These are phyloP conservation scores for Heterochromis multidens DNA, from an alignment of 2,113 vertebrate species.

Conservation along the genomic window DNA sequence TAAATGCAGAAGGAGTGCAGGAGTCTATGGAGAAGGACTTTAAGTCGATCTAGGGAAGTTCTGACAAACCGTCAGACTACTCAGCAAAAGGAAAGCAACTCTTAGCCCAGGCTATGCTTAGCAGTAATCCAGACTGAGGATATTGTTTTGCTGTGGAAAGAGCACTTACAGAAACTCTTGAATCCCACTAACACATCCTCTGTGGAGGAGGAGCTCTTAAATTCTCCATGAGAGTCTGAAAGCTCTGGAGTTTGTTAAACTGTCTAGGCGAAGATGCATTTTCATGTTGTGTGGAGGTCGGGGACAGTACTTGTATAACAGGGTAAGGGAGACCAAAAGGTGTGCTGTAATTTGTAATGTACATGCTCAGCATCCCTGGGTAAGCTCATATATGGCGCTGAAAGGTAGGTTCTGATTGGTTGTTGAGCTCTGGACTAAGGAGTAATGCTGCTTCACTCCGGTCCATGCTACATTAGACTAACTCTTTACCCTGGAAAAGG, in stretches of 20 bases:
- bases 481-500: background rate
- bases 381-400: background rate
- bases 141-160: background rate
- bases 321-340: background rate
- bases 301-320: background rate
- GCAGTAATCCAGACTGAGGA: background rate
- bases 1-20: background rate
- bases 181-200: background rate
- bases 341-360: background rate
- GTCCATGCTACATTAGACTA: background rate
- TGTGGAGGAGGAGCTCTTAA: background rate
- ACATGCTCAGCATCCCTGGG: background rate
- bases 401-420: background rate
- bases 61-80: background rate
- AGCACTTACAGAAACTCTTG: background rate
- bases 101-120: background rate
- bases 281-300: background rate
- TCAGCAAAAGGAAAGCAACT: background rate
- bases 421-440: background rate
- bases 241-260: background rate
- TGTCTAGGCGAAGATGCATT: background rate
- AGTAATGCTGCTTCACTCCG: background rate
- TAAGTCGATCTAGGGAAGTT: background rate
- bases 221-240: background rate
- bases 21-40: background rate